phyloP scores from a whole-genome alignment of 2,113 vertebrate species.

The Athene noctua region DNA sequence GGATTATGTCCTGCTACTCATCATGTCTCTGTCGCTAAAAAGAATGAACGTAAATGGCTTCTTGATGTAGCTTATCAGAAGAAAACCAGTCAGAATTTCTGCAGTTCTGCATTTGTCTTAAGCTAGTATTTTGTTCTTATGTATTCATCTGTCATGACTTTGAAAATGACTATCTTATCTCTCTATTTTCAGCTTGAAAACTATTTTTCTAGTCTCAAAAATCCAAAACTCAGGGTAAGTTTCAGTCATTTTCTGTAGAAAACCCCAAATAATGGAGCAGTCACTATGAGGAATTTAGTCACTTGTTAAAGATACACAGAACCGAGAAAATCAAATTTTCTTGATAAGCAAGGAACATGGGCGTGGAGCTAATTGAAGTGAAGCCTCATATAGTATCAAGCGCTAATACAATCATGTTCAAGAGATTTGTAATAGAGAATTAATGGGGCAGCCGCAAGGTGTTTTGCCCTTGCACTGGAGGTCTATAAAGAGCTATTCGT shows the following conservation, averaged over 20 bases:
- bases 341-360: background rate
- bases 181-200: conserved; percentile 95
- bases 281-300: background rate
- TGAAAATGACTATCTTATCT: background rate
- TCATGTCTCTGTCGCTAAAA: background rate
- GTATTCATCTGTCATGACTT: background rate
- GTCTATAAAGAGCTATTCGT: background rate
- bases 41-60: background rate
- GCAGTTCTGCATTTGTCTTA: background rate
- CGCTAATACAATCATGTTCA: background rate
- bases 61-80: background rate
- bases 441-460: background rate
- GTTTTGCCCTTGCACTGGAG: background rate
- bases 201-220: conserved; percentile 99
- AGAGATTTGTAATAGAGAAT: background rate
- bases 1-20: background rate
- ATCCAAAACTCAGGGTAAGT: conserved; percentile 99
- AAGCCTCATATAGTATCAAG: background rate
- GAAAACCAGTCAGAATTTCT: background rate
- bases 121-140: background rate
- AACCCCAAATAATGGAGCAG: background rate
- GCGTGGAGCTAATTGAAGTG: background rate
- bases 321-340: background rate
- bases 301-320: background rate
- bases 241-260: background rate